Conservation (phyloP, 2,113 vertebrate genomes). For the Stegostoma tigrinum region DNA sequence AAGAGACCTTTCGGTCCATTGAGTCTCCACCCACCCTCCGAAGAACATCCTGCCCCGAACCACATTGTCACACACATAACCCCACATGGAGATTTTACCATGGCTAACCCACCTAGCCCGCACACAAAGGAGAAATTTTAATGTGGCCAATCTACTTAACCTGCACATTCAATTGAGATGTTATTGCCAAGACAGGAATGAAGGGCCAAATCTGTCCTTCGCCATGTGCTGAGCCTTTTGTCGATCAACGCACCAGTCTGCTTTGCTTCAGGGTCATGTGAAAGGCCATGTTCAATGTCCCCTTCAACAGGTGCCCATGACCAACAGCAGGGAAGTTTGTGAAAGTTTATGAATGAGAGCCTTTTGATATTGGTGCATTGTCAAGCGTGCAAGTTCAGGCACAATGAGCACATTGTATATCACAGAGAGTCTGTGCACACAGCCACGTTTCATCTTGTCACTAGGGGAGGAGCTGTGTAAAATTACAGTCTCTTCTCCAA, state of each 20-base stretch:
- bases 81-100: no score
- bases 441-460: not conserved
- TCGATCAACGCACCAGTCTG: not conserved
- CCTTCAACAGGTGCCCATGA: not conserved
- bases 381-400: not conserved
- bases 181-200: not conserved
- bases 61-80: no score
- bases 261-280: not conserved
- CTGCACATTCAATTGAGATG: not conserved
- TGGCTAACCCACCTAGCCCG: no score
- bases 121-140: no score
- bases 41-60: no score
- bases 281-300: not conserved
- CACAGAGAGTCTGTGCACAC: not conserved
- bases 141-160: no score
- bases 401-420: not conserved
- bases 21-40: no score
- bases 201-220: not conserved
- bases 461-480: not conserved
- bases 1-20: no score
- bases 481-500: not conserved
- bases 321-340: not conserved
- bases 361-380: not conserved
- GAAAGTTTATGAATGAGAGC: not conserved
- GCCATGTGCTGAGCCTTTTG: not conserved